Evolutionary conservation across 1,140 invertebrate species (phyloP).

Genomic region (Oscheius sp.): DNA sequence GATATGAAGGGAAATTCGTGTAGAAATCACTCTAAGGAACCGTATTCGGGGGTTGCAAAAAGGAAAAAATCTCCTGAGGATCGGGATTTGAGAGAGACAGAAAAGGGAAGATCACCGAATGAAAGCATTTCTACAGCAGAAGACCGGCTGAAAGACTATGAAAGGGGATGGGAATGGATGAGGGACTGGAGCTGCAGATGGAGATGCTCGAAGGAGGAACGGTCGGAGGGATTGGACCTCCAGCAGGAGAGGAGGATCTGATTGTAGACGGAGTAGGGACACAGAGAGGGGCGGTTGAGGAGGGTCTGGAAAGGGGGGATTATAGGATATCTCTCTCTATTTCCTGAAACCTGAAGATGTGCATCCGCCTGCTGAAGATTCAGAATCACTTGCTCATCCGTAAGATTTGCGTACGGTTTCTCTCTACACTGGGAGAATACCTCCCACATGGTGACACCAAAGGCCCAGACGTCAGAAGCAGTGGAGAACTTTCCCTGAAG

Average conservation of each 20-base stretch:
- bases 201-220: conserved; percentile 28
- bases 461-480: conserved; percentile 84
- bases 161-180: conserved; percentile 12
- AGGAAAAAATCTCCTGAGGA: background rate
- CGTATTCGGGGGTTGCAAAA: background rate
- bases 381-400: conserved; percentile 42
- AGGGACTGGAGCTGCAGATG: conserved; percentile 38
- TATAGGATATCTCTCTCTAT: background rate
- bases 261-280: conserved; percentile 34
- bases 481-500: conserved; percentile 73
- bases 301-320: conserved; percentile 32
- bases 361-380: conserved; percentile 39
- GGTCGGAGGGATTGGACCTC: conserved; percentile 19
- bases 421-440: conserved; percentile 68
- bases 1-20: conserved; percentile 1
- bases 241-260: conserved; percentile 37
- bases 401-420: conserved; percentile 34
- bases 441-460: conserved; percentile 85
- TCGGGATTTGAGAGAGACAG: too few relatives aligned
- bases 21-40: too few relatives aligned
- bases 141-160: background rate
- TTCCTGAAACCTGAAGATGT: conserved; percentile 25
- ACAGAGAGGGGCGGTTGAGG: conserved; percentile 28
- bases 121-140: background rate
- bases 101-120: background rate